Base-by-base conservation (phyloP, 2,888 invertebrate species). In the Panzeria rudis region DNA sequence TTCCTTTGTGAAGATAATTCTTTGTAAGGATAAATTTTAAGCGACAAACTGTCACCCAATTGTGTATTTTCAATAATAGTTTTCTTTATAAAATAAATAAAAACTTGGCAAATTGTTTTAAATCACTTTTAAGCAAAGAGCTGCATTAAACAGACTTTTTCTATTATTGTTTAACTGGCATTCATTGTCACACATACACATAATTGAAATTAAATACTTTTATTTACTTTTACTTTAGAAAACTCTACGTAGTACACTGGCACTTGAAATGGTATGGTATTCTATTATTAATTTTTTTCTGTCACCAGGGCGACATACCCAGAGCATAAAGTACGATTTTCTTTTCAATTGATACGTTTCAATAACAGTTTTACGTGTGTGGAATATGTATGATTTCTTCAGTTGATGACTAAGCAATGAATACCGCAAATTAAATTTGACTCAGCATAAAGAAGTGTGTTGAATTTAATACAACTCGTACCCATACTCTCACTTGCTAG, bases 301-400 rank as follows among this genome's bases (percentile, higher is more conserved):
- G 4, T 0, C 38, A 13, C 38, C 38, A 38, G 38, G 38, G 13
- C 3, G 38, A 13, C 38, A 38, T 61, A 72, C 64, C 38, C 66
- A n/a, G n/a, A 7, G 17, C 20, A 66, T 17, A 83, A 77, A 64
- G 20, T 32, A n/a, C 41, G n/a, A 47, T 32, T 80, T 56, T 66
- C 25, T 68, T 83, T 77, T 54, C 77, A 83, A 78, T 73, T 72
- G 83, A 66, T 73, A 73, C 72, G 72, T 83, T 83, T 83, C 83
- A 83, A 78, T 83, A 78, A 72, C 59, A 83, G 59, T 52, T 78
- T 71, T 77, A 83, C 83, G 83, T 83, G 83, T 44, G 20, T 41
- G 47, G 64, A 83, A 83, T 44, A 44, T 29, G 20, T 82, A 61
- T 59, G 50, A 56, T 66, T 71, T 71, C 76, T 83, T 83, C 29